Base-by-base conservation (phyloP, 2,113 vertebrate genomes). In the Herpailurus yagouaroundi region DNA sequence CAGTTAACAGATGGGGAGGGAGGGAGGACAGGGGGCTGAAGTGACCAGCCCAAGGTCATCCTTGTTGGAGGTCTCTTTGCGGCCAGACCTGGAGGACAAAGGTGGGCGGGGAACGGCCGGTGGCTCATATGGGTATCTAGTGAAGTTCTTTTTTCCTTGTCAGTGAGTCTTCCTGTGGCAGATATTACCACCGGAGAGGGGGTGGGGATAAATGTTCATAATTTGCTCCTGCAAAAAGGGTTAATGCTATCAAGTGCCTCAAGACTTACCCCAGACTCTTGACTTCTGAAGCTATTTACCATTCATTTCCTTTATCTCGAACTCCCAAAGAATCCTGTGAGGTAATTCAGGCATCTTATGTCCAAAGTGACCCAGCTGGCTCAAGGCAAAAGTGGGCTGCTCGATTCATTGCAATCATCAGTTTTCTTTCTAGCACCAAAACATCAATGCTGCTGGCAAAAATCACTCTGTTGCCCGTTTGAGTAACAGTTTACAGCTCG, bases 41-140 rank as follows among this genome's bases (percentile, higher is more conserved):
- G 31, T 29, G 29, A 86, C 19, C 9, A 33, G 38, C 13, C 12
- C 73, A 92, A 74, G 79, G 91, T 41, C 79, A 60, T 84, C 12
- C 7, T 23, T 12, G 48, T 21, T 4, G 3, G 55, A 57, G 89
- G 19, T 29, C 1, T 66, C 33, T 93, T 64, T n/a, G 33, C 41
- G 27, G 15, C 50, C 29, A 36, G 15, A 33, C 16, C 8, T 38
- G 63, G 60, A 21, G 23, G 60, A n/a, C 3, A 11, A 76, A 52
- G 13, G 0, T 16, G 36, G 25, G 48, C 0, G 0, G 7, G 25
- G 60, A 33, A 5, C 66, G 80, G 27, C 13, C 0, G 0, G 4
- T 7, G 23, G 52, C 69, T n/a, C 13, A 0, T 27, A 25, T 55
- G 7, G 19, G 48, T 15, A 81, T 50, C 36, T 41, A 38, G 12